These are phyloP conservation scores for Diglossa cyanea DNA, from an alignment of 2,797 vertebrate genomes.

Conservation along the genomic window DNA sequence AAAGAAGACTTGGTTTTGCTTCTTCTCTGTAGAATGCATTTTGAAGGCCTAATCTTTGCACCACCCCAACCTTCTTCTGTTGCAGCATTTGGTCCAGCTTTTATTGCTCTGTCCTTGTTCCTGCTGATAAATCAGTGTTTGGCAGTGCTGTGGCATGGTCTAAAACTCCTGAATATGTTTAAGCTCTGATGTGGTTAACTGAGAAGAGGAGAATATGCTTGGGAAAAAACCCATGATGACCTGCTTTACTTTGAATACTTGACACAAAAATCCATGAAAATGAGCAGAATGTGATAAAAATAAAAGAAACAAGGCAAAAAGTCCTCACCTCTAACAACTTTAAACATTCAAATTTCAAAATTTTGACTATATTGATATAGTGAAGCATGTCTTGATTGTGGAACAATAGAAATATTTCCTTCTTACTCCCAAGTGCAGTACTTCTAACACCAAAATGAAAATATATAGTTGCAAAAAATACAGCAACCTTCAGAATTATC, in stretches of 20 bases:
- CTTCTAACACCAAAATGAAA: neutral
- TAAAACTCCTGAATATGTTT: neutral
- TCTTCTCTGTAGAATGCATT: neutral
- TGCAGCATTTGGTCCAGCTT: neutral
- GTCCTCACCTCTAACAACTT: neutral
- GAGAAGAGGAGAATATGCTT: neutral
- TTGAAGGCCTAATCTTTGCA: neutral
- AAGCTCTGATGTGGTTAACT: neutral
- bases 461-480: neutral
- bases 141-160: neutral
- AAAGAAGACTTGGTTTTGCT: neutral
- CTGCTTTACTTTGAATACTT: neutral
- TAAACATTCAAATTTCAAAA: neutral
- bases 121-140: neutral
- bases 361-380: neutral
- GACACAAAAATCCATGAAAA: neutral
- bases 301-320: neutral
- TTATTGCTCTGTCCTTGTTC: neutral
- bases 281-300: neutral
- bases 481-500: neutral
- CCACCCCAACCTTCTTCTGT: neutral
- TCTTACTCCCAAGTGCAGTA: neutral
- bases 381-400: neutral
- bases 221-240: neutral
- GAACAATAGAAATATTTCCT: neutral